Conservation (phyloP, 2,797 vertebrate species). For the Acestrorhynchus altus region DNA sequence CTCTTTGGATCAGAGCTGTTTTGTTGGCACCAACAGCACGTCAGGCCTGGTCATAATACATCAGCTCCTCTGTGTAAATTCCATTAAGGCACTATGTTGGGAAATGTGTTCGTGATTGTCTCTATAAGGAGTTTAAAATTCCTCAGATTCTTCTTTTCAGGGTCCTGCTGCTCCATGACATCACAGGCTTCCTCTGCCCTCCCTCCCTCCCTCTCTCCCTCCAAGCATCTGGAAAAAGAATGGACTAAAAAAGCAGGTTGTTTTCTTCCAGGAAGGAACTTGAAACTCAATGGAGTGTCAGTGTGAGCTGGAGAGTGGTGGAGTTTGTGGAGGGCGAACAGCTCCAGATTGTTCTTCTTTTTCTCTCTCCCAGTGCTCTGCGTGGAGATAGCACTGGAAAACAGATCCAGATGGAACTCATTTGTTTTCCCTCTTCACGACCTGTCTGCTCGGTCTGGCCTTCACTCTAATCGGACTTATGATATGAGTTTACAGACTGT, state of each 20-base stretch:
- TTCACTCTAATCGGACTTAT: constrained; percentile 33
- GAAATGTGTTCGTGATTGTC: too few species aligned
- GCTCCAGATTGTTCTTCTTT: neutral
- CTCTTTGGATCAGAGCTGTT: too few species aligned
- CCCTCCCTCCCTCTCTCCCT: constrained; percentile 6
- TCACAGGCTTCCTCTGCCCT: neutral
- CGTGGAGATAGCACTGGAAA: constrained; percentile 40
- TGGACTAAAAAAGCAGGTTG: constrained; percentile 12
- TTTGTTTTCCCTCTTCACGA: constrained; percentile 44
- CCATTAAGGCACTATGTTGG: too few species aligned
- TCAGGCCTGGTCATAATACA: too few species aligned
- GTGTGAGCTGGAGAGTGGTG: neutral
- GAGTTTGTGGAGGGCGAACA: neutral
- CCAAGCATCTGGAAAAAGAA: constrained; percentile 8
- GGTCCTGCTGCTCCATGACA: constrained; percentile 8
- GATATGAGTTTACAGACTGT: constrained; percentile 26
- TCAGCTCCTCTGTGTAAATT: too few species aligned
- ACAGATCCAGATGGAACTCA: constrained; percentile 63
- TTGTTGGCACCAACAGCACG: too few species aligned
- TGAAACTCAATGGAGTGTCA: neutral
- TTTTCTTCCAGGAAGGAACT: constrained; percentile 31
- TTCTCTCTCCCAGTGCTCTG: constrained; percentile 12
- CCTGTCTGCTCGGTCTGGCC: constrained; percentile 52
- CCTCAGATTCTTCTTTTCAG: neutral
- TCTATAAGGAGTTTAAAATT: neutral